Evolutionary conservation across 2,113 vertebrate genomes (phyloP), one percentile per base, ranked within the genome.

Genomic region (Orthonyx spaldingii): DNA sequence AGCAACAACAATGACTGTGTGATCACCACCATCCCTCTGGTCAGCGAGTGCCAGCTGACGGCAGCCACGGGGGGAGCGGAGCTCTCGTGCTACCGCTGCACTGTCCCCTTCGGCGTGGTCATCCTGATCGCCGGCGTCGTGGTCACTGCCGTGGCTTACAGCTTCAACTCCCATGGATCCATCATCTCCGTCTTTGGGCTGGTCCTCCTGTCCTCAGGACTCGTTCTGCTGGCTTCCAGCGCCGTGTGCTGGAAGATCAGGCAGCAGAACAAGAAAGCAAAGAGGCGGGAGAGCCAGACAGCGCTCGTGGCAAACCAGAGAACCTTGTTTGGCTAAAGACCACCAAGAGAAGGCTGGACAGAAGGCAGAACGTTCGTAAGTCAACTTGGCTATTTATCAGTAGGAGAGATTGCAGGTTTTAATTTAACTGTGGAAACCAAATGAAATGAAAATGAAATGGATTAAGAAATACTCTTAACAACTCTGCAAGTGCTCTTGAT

Each of bases 151-250:
- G 99, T 99, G 84, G 99, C 99, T 0, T 99, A 99, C 97, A 99
- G 98, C 98, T 99, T 99, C 98, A 99, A 99, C 90, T 99, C 99
- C 5, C 99, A 99, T 4, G 99, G 99, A 19, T 99, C 99, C 46
- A 99, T 99, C 97, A 99, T 99, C 98, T 99, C 99, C 0, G 98
- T 99, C 64, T 97, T 99, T 3, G 99, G 99, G 55, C 97, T 99
- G 96, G 98, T 99, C 77, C 97, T 99, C 50, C 98, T 99, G 44
- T 98, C 98, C 7, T 97, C 96, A 1, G 99, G 99, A 91, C 98
- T 99, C 16, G 95, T 98, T 70, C 97, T 99, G 83, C 80, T 99
- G 46, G 98, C 97, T 8, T 98, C 98, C 91, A 99, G 99, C 3
- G 98, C 97, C 1, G 63, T 98, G 77, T 99, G 99, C 98, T 99